These are phyloP conservation scores for Prolemur simus DNA, from an alignment of 2,113 vertebrate genomes.

Conservation along the genomic window DNA sequence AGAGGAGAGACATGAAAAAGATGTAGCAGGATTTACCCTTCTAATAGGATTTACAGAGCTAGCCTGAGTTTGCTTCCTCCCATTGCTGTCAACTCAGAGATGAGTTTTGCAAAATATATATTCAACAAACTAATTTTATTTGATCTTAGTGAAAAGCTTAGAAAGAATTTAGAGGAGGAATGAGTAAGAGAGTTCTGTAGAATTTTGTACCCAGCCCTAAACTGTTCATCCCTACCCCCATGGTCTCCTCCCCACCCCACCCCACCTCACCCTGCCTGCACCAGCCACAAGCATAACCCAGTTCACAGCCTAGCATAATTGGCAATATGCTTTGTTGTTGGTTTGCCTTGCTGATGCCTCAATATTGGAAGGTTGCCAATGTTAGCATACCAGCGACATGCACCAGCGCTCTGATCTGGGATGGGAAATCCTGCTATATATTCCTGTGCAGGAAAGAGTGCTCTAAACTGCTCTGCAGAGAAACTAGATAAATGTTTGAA, in stretches of 20 bases:
- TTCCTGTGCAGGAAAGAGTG: constrained; percentile 20
- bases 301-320: constrained; percentile 26
- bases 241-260: neutral
- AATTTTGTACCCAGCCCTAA: neutral
- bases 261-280: neutral
- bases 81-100: constrained; percentile 26
- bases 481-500: constrained; percentile 70
- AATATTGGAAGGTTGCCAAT: constrained; percentile 33
- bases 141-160: constrained; percentile 60
- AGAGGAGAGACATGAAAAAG: constrained; percentile 13
- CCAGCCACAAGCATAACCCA: neutral
- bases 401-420: constrained; percentile 42
- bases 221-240: neutral
- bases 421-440: constrained; percentile 51
- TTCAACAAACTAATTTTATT: constrained; percentile 59
- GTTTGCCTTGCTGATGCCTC: constrained; percentile 33
- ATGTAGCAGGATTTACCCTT: constrained; percentile 32
- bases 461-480: constrained; percentile 60
- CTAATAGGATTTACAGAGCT: constrained; percentile 40
- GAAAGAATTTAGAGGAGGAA: constrained; percentile 42
- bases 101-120: constrained; percentile 50
- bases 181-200: constrained; percentile 23
- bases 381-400: constrained; percentile 24
- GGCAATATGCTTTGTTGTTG: constrained; percentile 56
- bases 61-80: neutral